phyloP scores from a whole-genome alignment of 2,113 vertebrate species.

The Megalops atlanticus region DNA sequence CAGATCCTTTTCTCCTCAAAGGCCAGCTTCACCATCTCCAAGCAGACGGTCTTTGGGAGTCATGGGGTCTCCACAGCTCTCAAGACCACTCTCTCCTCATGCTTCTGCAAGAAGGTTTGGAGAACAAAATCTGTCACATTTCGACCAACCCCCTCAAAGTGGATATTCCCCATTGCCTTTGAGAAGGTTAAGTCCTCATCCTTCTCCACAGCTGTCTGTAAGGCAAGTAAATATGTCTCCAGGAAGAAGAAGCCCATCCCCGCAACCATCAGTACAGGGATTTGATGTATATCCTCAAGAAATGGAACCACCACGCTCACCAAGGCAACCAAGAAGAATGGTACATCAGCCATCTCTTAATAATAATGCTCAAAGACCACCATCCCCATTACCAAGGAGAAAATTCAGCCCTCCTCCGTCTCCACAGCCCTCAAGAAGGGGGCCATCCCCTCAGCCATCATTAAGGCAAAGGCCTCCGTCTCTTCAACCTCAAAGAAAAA shows the following conservation, averaged over 20 bases:
- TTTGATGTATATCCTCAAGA: constrained; percentile 42
- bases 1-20: constrained; percentile 31
- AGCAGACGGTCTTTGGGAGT: constrained; percentile 37
- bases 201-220: constrained; percentile 51
- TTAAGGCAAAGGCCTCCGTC: constrained; percentile 45
- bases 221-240: constrained; percentile 32
- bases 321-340: constrained; percentile 60
- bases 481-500: constrained; percentile 39
- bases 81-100: constrained; percentile 34
- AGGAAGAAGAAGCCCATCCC: constrained; percentile 54
- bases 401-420: constrained; percentile 46
- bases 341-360: constrained; percentile 57
- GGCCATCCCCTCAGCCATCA: constrained; percentile 59
- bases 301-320: constrained; percentile 38
- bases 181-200: constrained; percentile 43
- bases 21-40: constrained; percentile 40
- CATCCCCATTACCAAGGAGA: constrained; percentile 46
- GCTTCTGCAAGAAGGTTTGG: constrained; percentile 34
- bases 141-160: constrained; percentile 4
- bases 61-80: constrained; percentile 30
- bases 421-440: constrained; percentile 51
- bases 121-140: constrained; percentile 19
- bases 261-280: constrained; percentile 56
- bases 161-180: constrained; percentile 47
- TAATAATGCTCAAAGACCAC: constrained; percentile 55